These are phyloP conservation scores for Limnephilus auricula DNA, from an alignment of 2,888 invertebrate genomes.

Conservation along the genomic window DNA sequence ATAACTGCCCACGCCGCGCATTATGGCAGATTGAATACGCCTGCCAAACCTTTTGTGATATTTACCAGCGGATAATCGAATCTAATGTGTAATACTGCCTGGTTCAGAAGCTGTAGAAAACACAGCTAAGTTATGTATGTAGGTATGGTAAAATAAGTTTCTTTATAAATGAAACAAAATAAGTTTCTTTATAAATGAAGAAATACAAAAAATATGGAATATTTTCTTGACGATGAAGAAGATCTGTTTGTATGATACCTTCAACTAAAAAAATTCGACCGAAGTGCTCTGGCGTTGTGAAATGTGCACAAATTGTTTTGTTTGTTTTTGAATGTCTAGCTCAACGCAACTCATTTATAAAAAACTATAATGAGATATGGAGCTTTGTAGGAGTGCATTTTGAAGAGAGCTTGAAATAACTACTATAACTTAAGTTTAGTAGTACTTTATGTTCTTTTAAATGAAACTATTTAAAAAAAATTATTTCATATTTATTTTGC, in stretches of 20 bases:
- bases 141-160: not conserved
- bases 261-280: no score
- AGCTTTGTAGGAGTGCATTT: not conserved
- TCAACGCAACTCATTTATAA: not conserved
- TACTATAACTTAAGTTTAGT: not conserved
- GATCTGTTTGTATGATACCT: no score
- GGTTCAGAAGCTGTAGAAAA: not conserved
- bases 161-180: no score
- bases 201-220: no score
- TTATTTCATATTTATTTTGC: no score
- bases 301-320: not conserved
- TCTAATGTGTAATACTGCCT: conserved; percentile 38
- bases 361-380: not conserved
- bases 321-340: not conserved
- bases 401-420: no score
- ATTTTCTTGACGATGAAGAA: no score
- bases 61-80: conserved; percentile 43
- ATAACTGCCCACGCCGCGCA: conserved; percentile 26
- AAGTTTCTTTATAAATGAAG: no score
- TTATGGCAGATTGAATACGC: conserved; percentile 48
- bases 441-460: no score
- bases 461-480: no score
- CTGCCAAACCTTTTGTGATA: conserved; percentile 48
- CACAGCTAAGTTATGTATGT: not conserved
- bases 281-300: not conserved